A percentile compares a stretch with the other conserved stretches of the same genome.
These are phyloP conservation scores for Paracanthobrama guichenoti DNA, from an alignment of 2,113 vertebrate genomes.

Conservation along the genomic window DNA sequence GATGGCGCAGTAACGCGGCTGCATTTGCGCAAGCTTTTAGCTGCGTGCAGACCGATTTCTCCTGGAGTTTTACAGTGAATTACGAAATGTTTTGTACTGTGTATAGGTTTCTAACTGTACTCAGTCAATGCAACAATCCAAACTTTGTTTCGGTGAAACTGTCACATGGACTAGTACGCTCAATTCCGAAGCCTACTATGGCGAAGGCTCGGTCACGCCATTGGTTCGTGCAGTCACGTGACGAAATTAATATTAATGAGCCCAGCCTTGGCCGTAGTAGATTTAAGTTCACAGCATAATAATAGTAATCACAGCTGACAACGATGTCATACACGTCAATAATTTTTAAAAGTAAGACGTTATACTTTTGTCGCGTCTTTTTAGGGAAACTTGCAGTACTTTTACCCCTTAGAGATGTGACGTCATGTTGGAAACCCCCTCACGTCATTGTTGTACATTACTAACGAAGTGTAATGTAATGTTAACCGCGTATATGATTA, in stretches of 20 bases:
- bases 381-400: background rate
- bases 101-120: no score
- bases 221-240: background rate
- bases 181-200: background rate
- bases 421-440: constrained; percentile 47
- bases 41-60: background rate
- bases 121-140: background rate
- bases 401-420: constrained; percentile 14
- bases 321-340: no score
- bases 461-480: background rate
- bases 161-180: background rate
- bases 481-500: background rate
- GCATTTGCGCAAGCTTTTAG: background rate
- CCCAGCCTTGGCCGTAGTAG: background rate
- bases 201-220: background rate
- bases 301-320: background rate
- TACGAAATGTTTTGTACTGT: background rate
- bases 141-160: background rate
- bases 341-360: background rate
- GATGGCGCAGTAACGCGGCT: constrained; percentile 61
- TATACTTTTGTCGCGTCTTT: background rate
- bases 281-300: background rate
- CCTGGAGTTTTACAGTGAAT: background rate
- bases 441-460: background rate
- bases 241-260: background rate